Evolutionary conservation across 2,888 invertebrate species (phyloP), one percentile per base, ranked within the genome.

Genomic region (Amphipoea lucens): DNA sequence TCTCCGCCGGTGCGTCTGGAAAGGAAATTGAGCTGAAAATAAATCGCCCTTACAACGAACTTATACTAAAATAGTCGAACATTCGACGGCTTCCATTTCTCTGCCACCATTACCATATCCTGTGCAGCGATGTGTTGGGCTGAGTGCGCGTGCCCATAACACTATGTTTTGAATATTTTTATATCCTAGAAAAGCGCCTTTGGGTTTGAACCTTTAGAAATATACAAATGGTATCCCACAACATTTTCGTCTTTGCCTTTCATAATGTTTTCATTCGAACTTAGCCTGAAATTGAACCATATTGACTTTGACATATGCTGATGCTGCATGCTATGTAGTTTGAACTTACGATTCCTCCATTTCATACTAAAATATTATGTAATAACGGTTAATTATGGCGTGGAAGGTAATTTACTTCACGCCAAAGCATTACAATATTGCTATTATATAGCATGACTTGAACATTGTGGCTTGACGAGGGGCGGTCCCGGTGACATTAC

Each of bases 11-110:
- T 86, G 87, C 91, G 92, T 93, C 93, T 94, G 92, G 87, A 93
- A 92, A 96, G 96, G 96, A 96, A 96, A 96, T 95, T 95, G 95
- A 92, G 92, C 95, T 95, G 93, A 94, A 96, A 96, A 96, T 96
- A 96, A 96, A 96, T 96, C 95, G 94, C 95, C 94, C 95, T 95
- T 95, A 94, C 94, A 91, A 92, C 90, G 93, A 95, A 95, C 93
- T 93, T 92, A 92, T 92, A 95, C 96, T 94, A 95, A 96, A 96
- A 96, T 96, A 96, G 96, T 95, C 93, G 89, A 92, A 92, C 91
- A 90, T 90, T 93, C 92, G 92, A 93, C 94, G 94, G 92, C 94
- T 95, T 93, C 95, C 94, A 95, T 95, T 95, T 95, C 95, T 95
- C 94, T 93, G 89, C 94, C 91, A 92, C 94, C 94, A 95, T 96